phyloP scores from a whole-genome alignment of 2,888 invertebrate genomes.

The Synergus umbraculus region DNA sequence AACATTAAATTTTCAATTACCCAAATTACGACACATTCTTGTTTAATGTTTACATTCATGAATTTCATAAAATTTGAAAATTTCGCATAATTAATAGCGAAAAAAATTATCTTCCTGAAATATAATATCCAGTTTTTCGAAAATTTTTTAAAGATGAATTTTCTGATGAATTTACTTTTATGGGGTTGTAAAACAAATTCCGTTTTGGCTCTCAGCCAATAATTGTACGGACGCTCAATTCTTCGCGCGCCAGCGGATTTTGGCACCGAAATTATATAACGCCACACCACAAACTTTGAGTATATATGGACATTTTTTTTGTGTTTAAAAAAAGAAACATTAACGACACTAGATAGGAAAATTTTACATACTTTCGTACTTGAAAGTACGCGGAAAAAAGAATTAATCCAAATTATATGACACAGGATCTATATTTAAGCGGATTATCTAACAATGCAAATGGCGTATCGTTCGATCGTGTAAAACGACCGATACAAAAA shows the following conservation, averaged over 20 bases:
- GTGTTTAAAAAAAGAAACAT: not conserved
- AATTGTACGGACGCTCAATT: not conserved
- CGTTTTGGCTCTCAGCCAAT: not conserved
- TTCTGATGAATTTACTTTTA: not conserved
- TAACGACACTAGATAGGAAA: not conserved
- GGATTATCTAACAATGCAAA: not conserved
- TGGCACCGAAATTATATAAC: not conserved
- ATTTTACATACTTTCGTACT: not conserved
- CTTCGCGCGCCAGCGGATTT: not conserved
- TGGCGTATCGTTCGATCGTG: not conserved
- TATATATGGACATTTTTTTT: not conserved
- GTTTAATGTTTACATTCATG: not conserved
- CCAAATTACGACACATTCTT: not conserved
- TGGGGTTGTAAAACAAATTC: not conserved
- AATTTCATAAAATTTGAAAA: not conserved
- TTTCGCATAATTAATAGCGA: not conserved
- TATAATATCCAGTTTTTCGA: not conserved
- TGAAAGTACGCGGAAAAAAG: not conserved
- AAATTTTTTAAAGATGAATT: not conserved
- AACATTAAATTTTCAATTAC: not conserved
- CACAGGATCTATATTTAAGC: not conserved
- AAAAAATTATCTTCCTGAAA: not conserved
- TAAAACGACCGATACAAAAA: not conserved
- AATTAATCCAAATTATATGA: not conserved
- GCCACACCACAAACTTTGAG: not conserved